Conservation (phyloP, 2,113 vertebrate genomes). For the Platycercus adscitus region DNA sequence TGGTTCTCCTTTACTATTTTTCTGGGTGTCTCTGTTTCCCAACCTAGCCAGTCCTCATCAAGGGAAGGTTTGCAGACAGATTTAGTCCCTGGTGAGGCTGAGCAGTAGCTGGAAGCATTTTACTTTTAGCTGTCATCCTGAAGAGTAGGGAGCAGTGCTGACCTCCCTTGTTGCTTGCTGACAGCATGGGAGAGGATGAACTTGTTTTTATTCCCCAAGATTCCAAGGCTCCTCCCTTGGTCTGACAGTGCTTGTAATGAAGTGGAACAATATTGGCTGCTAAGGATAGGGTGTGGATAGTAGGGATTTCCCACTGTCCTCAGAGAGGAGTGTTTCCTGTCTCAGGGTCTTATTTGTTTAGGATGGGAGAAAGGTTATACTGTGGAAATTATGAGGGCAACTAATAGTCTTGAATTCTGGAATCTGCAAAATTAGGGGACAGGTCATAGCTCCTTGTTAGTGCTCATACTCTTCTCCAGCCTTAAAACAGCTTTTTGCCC, state of each 20-base stretch:
- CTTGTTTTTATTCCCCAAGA: not conserved
- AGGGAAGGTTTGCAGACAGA: not conserved
- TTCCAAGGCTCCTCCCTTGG: not conserved
- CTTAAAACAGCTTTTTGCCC: not conserved
- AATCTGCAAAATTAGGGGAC: not conserved
- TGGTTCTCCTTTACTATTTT: not conserved
- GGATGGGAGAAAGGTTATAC: not conserved
- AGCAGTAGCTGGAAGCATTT: not conserved
- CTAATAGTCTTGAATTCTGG: not conserved
- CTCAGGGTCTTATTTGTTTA: not conserved
- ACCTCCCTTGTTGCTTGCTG: not conserved
- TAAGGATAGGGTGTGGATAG: not conserved
- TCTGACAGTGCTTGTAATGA: not conserved
- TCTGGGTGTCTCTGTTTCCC: not conserved
- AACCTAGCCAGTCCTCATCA: not conserved
- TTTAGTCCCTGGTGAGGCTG: not conserved
- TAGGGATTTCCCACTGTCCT: not conserved
- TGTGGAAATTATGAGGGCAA: not conserved
- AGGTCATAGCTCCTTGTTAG: not conserved
- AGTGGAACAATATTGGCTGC: not conserved
- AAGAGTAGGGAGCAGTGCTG: not conserved
- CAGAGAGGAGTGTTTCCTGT: not conserved
- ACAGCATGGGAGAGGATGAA: not conserved
- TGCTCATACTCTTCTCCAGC: not conserved
- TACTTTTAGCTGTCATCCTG: not conserved